Base-by-base conservation (phyloP, 64 coral and sea anemone genomes). In the Cladopsammia gracilis region DNA sequence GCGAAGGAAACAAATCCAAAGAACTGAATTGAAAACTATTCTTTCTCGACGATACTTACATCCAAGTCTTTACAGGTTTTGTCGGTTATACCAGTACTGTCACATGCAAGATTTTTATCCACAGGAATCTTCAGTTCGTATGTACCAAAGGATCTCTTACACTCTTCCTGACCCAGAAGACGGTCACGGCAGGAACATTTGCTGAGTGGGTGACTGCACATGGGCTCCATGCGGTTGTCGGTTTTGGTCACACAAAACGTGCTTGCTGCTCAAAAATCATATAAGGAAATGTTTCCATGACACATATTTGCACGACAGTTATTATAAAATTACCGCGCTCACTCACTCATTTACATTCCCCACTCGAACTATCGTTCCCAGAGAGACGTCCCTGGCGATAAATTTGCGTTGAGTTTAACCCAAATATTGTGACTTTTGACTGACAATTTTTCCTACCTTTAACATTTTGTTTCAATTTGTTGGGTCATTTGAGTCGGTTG, bases 21-120 rank as follows among this genome's bases (percentile, higher is more conserved):
- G 26, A 0, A 71, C 3, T 42, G 25, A 4, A 71, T 42, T 11
- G 9, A 48, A 74, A 48, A 48, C 3, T 6, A 0, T 56, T 12
- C 53, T 7, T 1, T 56, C 53, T 10, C 6, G 12, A 56, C n/a
- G 22, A 59, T 10, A 79, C 77, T 79, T 42, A 85, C 82, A 68
- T 85, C 62, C 49, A 85, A 68, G 65, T 85, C 65, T 85, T 85
- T 85, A 48, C 82, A 85, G 20, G 69, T 85, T 14, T 85, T 66
- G 42, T 85, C 18, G 11, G 82, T 65, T 85, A 85, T 20, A 11
- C 8, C 25, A 5, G 82, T 48, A 34, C 26, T 25, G 5, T 12
- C 24, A 18, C 82, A 85, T 13, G 16, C 13, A 0, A 26, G 25
- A 19, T 68, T 48, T 8, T 51, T 25, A 20, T 85, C 65, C 4